A percentile compares a stretch with the other conserved stretches of the same genome.
These are phyloP conservation scores for Meteorus cinctellus DNA, from an alignment of 2,888 invertebrate species.

Conservation along the genomic window DNA sequence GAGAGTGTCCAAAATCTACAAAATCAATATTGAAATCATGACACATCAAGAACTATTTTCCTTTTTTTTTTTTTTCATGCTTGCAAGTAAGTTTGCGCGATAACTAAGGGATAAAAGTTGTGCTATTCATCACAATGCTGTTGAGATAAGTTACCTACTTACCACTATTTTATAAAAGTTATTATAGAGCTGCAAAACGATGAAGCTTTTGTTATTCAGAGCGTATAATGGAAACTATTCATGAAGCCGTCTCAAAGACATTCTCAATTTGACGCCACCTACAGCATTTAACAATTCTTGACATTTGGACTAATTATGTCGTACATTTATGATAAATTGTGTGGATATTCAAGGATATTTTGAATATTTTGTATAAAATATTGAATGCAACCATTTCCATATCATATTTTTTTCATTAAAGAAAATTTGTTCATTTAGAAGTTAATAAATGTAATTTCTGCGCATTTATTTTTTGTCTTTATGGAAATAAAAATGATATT, in stretches of 20 bases:
- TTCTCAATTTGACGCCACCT: conserved; percentile 25
- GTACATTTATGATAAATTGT: neutral
- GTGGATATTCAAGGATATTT: neutral
- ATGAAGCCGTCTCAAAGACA: conserved; percentile 17
- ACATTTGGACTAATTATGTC: neutral
- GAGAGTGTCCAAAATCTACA: neutral
- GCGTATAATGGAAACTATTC: conserved; percentile 38
- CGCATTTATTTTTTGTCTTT: too few relatives aligned
- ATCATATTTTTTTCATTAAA: too few relatives aligned
- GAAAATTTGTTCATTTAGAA: too few relatives aligned
- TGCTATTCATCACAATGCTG: conserved; percentile 48
- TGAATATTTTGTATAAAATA: neutral
- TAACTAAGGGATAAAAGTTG: conserved; percentile 49
- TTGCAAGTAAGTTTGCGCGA: conserved; percentile 41
- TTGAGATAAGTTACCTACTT: conserved; percentile 49
- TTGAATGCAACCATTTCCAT: too few relatives aligned
- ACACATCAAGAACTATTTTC: neutral
- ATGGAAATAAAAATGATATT: too few relatives aligned
- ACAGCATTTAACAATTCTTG: conserved; percentile 7
- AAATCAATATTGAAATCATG: conserved; percentile 34
- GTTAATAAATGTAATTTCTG: too few relatives aligned
- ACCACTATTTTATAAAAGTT: conserved; percentile 48
- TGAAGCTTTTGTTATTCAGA: conserved; percentile 20
- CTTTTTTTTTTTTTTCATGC: conserved; percentile 16
- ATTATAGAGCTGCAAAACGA: conserved; percentile 43